Percentiles rank a stretch among this genome's conserved stretches.
phyloP scores from a whole-genome alignment of 2,797 vertebrate genomes.

The Craterocephalus amniculus region DNA sequence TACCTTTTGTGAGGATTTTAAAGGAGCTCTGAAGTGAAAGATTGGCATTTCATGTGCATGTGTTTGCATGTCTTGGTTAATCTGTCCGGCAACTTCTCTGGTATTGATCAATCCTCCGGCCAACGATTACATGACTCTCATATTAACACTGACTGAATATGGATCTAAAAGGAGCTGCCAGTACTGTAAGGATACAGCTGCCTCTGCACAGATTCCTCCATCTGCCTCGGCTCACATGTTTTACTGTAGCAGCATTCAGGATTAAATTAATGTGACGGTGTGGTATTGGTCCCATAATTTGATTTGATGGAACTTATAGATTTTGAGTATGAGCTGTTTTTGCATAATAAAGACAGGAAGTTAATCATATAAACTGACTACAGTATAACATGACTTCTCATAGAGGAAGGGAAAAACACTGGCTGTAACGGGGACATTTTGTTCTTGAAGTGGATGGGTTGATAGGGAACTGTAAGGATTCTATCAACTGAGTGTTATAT shows the following conservation, averaged over 20 bases:
- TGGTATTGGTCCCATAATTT: neutral
- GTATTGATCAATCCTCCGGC: constrained; percentile 48
- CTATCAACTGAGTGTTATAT: neutral
- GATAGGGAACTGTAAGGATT: neutral
- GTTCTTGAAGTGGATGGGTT: neutral
- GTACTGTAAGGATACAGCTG: constrained; percentile 14
- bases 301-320: neutral
- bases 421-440: neutral
- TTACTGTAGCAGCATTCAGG: neutral
- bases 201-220: constrained; percentile 21
- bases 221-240: constrained; percentile 32
- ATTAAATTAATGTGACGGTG: constrained; percentile 15
- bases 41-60: constrained; percentile 17
- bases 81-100: constrained; percentile 27
- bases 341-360: neutral
- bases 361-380: neutral
- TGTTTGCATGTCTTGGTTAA: constrained; percentile 25
- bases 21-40: constrained; percentile 11
- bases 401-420: neutral
- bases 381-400: neutral
- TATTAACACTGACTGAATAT: constrained; percentile 51
- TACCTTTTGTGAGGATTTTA: constrained; percentile 21
- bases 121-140: constrained; percentile 29
- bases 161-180: constrained; percentile 32
- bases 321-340: neutral